Evolutionary conservation across 2,113 vertebrate species (phyloP), one percentile per base, ranked within the genome.

Genomic region (Colaptes auratus): DNA sequence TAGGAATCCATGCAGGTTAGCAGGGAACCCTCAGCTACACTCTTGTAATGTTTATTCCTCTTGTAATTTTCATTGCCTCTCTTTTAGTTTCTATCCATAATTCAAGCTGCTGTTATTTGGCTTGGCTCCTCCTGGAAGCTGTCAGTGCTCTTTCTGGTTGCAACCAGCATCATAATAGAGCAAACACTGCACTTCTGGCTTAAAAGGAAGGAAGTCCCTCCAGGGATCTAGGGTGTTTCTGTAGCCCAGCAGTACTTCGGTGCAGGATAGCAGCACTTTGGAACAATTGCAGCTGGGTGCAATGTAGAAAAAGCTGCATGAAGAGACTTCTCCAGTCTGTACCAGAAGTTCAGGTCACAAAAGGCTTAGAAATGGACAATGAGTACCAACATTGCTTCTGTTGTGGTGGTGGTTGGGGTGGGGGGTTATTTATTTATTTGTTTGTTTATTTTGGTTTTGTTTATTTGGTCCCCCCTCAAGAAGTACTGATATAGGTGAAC

Each of bases 391-490:
- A 9, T 42, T 69, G 24, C 0, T 27, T 24, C 53, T 36, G 21
- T 50, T 50, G 50, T 52, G 24, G 50, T 12, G 24, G 50, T 11
- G 23, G 23, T 52, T 52, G 50, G 42, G 42, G 42, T 44, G 42
- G 42, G 42, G 42, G 42, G 15, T 44, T 44, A 44, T 44, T 14
- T 44, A 15, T 44, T 44, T 44, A 15, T 15, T 16, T 44, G 42
- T 44, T 44, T 44, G 42, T 44, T 44, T 15, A 15, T 15, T 15
- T 44, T 44, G 42, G 14, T 44, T 44, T 44, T 12, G 23, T 23
- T 13, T 24, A 42, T n/a, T 30, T 7, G 46, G 11, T 15, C 0
- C 17, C n/a, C n/a, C 10, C 2, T 2, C 44, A 66, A 55, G 39
- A 24, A 72, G 25, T 35, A 61, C 9, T 20, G 21, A 33, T 25